phyloP scores from a whole-genome alignment of 1,140 invertebrate genomes.

The Tetraneura akinire region DNA sequence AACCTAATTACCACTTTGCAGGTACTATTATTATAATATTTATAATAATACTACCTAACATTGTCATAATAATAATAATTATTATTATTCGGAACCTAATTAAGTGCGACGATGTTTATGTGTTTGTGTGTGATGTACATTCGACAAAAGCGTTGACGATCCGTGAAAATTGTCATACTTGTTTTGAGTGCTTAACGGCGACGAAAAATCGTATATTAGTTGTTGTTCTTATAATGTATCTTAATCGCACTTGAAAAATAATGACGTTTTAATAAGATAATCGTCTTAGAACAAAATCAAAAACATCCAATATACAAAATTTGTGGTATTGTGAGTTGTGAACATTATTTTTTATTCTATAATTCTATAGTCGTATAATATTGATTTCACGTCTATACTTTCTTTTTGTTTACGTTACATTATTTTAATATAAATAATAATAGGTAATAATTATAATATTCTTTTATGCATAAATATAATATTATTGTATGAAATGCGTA shows the following conservation, averaged over 20 bases:
- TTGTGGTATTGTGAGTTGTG: too few relatives aligned
- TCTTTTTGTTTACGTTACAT: background rate
- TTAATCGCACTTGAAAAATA: background rate
- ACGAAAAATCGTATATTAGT: background rate
- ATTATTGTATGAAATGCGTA: too few relatives aligned
- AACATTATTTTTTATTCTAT: too few relatives aligned
- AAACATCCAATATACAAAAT: background rate
- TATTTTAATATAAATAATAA: background rate
- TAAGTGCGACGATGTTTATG: background rate
- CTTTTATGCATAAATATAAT: too few relatives aligned
- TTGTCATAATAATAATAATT: too few relatives aligned
- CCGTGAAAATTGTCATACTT: constrained; percentile 31
- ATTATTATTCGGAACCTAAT: background rate
- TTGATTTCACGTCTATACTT: background rate
- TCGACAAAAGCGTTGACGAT: background rate
- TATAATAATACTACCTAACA: background rate
- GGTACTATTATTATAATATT: background rate
- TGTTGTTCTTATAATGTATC: too few relatives aligned
- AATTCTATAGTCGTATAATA: background rate
- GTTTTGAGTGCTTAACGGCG: constrained; percentile 18
- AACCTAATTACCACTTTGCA: too few relatives aligned
- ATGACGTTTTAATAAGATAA: background rate
- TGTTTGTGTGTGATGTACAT: background rate
- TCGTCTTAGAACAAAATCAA: background rate
- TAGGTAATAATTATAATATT: too few relatives aligned